A percentile compares a stretch with the other conserved stretches of the same genome.
Evolutionary conservation across 2,888 invertebrate species (phyloP).

Genomic region (Campoletis raptor): DNA sequence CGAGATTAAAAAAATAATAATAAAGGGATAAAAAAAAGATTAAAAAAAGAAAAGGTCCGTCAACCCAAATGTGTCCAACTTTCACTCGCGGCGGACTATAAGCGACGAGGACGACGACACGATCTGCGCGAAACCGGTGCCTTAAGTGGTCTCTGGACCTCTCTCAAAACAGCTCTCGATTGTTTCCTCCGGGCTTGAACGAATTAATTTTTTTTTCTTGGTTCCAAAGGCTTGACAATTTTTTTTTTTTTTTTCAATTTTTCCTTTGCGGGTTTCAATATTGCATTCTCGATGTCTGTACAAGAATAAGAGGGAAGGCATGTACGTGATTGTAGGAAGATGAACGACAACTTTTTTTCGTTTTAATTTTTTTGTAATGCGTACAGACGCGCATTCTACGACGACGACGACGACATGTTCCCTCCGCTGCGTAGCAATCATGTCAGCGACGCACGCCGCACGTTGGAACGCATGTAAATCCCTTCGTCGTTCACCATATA

Average conservation of each 20-base stretch:
- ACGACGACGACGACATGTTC: constrained; percentile 66
- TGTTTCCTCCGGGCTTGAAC: constrained; percentile 27
- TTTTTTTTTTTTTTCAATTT: constrained; percentile 13
- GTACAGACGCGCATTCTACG: constrained; percentile 80
- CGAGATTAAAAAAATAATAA: constrained; percentile 47
- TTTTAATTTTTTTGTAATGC: constrained; percentile 79
- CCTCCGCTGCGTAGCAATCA: constrained; percentile 80
- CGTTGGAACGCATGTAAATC: constrained; percentile 84
- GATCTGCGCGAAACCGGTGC: constrained; percentile 65
- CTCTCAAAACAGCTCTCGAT: constrained; percentile 40
- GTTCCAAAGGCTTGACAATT: neutral
- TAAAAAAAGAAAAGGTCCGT: constrained; percentile 65
- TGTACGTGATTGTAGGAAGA: constrained; percentile 63
- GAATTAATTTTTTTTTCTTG: neutral
- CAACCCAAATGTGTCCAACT: constrained; percentile 71
- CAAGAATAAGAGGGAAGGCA: constrained; percentile 2
- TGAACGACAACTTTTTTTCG: constrained; percentile 38
- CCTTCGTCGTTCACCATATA: constrained; percentile 72
- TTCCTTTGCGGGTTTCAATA: neutral
- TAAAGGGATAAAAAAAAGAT: neutral
- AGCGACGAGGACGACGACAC: constrained; percentile 41
- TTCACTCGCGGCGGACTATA: constrained; percentile 68
- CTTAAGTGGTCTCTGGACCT: constrained; percentile 23
- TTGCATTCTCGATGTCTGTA: neutral
- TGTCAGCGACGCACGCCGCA: constrained; percentile 80